Base-by-base conservation (phyloP, 2,797 vertebrate species). In the Bucorvus abyssinicus region DNA sequence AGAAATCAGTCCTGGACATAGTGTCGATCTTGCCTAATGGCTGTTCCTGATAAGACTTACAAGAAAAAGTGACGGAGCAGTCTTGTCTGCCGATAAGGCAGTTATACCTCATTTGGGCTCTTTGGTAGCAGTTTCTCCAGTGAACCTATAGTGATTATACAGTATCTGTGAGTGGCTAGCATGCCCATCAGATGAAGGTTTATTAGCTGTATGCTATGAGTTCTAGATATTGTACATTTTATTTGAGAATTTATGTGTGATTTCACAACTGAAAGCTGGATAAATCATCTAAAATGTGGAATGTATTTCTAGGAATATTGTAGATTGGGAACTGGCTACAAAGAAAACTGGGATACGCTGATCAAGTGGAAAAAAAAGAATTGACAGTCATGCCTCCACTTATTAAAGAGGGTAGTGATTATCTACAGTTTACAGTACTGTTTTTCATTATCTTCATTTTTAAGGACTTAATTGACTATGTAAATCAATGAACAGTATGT, bases 401-500 rank as follows among this genome's bases (percentile, higher is more conserved):
- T 94, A 22, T 24, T 87, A 78, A 77, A 83, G 45, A 56, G 73
- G 23, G 56, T 70, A 59, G 42, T 78, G 45, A 93, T 95, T 97
- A 91, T 85, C 73, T 88, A 36, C 22, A 67, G 40, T 32, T 93
- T 83, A 59, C 60, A 86, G 79, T 80, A 57, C 30, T 90, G 50
- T 27, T 90, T 95, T 84, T 56, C 76, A 22, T 94, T 67, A 75
- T 92, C 74, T 95, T 93, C 92, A 57, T 73, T 93, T 94, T 92
- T 85, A 96, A 94, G 59, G 65, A 57, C 64, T 93, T 94, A 87
- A 95, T 85, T 94, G 79, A 78, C 78, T 85, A 14, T 81, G 59
- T 86, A 90, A 91, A 93, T 93, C 84, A 82, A 69, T 73, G 81
- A 85, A 71, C 47, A 71, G 47, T 77, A 47, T 78, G 34, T 38